These are phyloP conservation scores for Dioctria rufipes DNA, from an alignment of 2,888 invertebrate species.

Conservation along the genomic window DNA sequence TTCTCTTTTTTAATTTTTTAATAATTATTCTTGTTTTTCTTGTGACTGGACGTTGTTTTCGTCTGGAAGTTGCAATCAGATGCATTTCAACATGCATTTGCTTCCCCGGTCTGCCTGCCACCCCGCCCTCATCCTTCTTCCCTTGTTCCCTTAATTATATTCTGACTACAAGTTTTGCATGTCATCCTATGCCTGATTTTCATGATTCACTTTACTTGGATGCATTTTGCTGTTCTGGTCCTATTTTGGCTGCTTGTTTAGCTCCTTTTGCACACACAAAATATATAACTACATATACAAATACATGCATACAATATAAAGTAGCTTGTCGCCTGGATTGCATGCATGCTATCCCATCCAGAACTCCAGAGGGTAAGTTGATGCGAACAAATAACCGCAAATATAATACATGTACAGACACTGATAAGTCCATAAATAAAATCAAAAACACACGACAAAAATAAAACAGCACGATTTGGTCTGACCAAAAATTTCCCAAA, in stretches of 20 bases:
- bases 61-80: constrained; percentile 47
- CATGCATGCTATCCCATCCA: not conserved
- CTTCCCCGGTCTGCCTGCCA: constrained; percentile 23
- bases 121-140: not conserved
- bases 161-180: constrained; percentile 48
- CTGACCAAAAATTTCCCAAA: constrained; percentile 44
- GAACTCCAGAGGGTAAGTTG: constrained; percentile 37
- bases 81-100: constrained; percentile 21
- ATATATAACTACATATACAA: not conserved
- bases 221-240: constrained; percentile 46
- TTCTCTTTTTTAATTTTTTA: constrained; percentile 26
- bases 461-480: constrained; percentile 11
- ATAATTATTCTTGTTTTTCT: constrained; percentile 49
- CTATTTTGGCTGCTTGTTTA: constrained; percentile 41
- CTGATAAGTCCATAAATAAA: constrained; percentile 49
- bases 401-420: constrained; percentile 30
- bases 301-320: constrained; percentile 7
- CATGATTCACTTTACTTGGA: constrained; percentile 51
- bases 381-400: constrained; percentile 52
- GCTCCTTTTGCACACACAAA: constrained; percentile 27
- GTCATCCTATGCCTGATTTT: constrained; percentile 48
- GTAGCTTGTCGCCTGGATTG: constrained; percentile 24
- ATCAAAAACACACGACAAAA: constrained; percentile 37
- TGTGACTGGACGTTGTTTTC: constrained; percentile 43
- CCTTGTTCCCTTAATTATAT: constrained; percentile 35